phyloP scores from a whole-genome alignment of 2,888 invertebrate genomes.

The Stenurella melanura region DNA sequence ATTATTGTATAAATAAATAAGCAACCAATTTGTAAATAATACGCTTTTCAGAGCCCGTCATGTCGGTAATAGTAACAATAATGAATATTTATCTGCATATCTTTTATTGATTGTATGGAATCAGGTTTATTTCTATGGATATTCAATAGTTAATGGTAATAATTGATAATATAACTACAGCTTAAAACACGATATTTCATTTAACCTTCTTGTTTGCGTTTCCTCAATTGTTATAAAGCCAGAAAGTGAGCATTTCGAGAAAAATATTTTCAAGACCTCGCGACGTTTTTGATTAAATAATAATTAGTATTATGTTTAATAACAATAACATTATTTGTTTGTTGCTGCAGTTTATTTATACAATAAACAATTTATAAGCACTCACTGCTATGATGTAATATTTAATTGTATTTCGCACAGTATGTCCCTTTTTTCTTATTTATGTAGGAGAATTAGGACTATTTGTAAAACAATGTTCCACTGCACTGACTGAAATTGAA shows the following conservation, averaged over 20 bases:
- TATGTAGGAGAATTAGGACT: constrained; percentile 24
- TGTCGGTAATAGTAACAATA: no score
- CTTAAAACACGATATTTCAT: no score
- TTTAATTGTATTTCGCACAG: constrained; percentile 4
- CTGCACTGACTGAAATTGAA: not conserved
- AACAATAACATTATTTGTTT: not conserved
- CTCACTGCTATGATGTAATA: constrained; percentile 8
- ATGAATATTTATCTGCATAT: no score
- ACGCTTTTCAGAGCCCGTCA: not conserved
- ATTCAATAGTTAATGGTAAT: no score
- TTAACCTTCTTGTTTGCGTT: no score
- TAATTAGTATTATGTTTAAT: not conserved
- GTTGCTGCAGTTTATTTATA: not conserved
- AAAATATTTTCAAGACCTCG: no score
- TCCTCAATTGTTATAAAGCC: no score
- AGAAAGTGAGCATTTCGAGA: no score
- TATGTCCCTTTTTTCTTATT: constrained; percentile 13
- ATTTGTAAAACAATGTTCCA: constrained; percentile 11
- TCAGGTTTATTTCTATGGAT: no score
- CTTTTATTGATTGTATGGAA: no score
- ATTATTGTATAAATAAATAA: constrained; percentile 15
- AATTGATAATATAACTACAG: no score
- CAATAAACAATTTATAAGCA: not conserved
- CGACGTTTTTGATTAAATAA: no score
- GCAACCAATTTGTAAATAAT: not conserved